Evolutionary conservation across 2,113 vertebrate genomes (phyloP).

Genomic region (Turnix velox): DNA sequence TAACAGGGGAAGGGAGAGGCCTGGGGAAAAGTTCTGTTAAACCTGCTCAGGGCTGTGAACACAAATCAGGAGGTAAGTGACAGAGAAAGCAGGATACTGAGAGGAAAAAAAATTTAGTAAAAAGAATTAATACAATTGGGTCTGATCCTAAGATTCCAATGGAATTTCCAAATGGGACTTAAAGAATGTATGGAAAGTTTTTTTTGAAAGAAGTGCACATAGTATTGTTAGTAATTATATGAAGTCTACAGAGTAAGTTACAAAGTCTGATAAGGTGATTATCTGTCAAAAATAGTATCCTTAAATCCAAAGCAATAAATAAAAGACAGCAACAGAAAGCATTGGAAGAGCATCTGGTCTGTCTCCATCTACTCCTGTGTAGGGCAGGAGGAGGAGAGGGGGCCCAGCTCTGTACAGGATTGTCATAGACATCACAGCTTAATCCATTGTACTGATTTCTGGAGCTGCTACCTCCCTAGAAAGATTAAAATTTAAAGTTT

Average conservation of each 20-base stretch:
- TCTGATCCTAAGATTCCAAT: neutral
- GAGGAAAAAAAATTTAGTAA: fast-evolving
- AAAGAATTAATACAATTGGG: neutral
- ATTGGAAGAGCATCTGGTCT: neutral
- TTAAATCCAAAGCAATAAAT: neutral
- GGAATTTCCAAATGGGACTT: neutral
- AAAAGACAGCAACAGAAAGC: neutral
- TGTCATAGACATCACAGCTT: neutral
- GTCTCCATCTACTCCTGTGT: neutral
- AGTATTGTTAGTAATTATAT: neutral
- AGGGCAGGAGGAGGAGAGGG: neutral
- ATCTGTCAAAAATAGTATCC: neutral
- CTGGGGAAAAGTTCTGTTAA: neutral
- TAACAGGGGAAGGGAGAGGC: neutral
- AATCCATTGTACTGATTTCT: neutral
- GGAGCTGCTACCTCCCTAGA: neutral
- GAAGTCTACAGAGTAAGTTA: neutral
- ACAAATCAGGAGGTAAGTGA: neutral
- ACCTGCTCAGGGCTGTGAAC: neutral
- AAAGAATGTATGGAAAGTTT: neutral
- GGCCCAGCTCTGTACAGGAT: neutral
- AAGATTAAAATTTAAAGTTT: neutral
- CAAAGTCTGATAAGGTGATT: neutral
- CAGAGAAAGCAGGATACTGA: neutral
- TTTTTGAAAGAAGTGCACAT: neutral